Evolutionary conservation across 2,113 vertebrate genomes (phyloP), one percentile per base, ranked within the genome.

Genomic region (Petaurus breviceps): DNA sequence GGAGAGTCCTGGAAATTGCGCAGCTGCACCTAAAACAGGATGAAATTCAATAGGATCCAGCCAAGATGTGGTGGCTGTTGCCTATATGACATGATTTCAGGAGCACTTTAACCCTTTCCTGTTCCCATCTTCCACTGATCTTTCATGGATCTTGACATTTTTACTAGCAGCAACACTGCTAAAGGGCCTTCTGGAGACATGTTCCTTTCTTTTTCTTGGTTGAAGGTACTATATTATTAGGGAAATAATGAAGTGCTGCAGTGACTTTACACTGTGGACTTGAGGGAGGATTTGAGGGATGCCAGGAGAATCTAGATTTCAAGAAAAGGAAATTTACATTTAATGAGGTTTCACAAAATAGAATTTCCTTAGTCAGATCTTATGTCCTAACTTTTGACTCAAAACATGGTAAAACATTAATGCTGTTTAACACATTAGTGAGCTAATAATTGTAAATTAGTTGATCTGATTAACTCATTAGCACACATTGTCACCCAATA

Each of bases 381-480:
- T 84, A 16, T 84, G 68, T 84, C n/a, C 16, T n/a, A 84, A 84
- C 68, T 84, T 84, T 84, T 43, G n/a, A 84, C 68, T 77, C 14
- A 43, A 84, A 84, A 84, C 16, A 43, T n/a, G 19, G 19, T 84
- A 4, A 37, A 43, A 84, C 37, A 22, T 14, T 43, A 43, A 84
- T 23, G 37, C 94, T 98, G 94, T 96, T 97, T 96, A 96, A 95
- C 97, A 94, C 95, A 96, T 95, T 96, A 98, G 96, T 43, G 68
- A 84, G 68, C 19, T 84, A 84, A 84, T 84, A 43, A 84, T 23
- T 93, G 89, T 96, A 95, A 96, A 97, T 96, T 91, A 97, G 61
- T 92, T 90, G n/a, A 16, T 94, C 50, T 97, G 97, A 96, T 96
- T 96, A 96, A 95, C 90, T 96, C 96, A 98, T 97, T 98, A 96